phyloP scores from a whole-genome alignment of 2,113 vertebrate genomes.

The Podarcis raffonei region DNA sequence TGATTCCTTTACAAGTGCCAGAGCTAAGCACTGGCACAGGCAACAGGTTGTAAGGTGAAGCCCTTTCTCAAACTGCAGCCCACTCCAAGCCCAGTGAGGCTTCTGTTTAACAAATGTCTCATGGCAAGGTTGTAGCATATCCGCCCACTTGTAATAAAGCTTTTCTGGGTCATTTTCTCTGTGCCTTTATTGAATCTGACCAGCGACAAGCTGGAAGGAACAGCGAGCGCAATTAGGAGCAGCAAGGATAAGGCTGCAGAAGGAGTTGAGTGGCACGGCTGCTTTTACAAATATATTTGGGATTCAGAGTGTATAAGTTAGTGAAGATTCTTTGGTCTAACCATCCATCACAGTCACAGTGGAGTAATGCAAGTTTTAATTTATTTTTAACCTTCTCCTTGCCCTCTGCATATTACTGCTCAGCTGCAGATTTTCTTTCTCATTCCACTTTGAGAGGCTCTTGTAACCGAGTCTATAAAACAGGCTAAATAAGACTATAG shows the following conservation, averaged over 20 bases:
- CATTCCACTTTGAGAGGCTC: constrained; percentile 6
- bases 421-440: background rate
- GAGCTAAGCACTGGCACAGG: background rate
- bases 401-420: background rate
- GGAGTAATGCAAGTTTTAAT: background rate
- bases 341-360: background rate
- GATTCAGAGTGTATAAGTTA: constrained; percentile 8
- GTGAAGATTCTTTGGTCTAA: background rate
- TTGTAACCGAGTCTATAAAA: constrained; percentile 9
- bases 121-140: background rate
- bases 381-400: constrained; percentile 8
- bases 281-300: background rate
- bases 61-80: background rate
- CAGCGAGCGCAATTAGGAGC: background rate
- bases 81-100: background rate
- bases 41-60: background rate
- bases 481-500: background rate
- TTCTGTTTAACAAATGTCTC: background rate
- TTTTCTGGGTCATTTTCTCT: background rate
- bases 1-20: background rate
- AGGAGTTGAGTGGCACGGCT: background rate
- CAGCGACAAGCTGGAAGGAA: background rate
- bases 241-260: background rate
- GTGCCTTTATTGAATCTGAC: background rate
- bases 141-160: background rate